phyloP scores from a whole-genome alignment of 2,113 vertebrate genomes.

The Etheostoma cragini region DNA sequence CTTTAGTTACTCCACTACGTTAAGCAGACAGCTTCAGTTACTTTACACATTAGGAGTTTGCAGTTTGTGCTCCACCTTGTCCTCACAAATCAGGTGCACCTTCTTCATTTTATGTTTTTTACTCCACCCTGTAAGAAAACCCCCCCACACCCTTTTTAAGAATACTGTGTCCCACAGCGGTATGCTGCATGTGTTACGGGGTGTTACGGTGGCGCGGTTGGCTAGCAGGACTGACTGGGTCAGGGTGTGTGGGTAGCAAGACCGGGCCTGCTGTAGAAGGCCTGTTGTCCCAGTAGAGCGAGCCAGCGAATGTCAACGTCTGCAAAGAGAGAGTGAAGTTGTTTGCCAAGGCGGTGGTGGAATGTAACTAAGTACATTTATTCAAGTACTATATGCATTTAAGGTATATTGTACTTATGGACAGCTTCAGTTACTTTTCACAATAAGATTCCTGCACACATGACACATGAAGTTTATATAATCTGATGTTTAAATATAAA shows the following conservation, averaged over 20 bases:
- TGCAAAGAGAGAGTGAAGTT: constrained; percentile 23
- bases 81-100: constrained; percentile 38
- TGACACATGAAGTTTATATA: no score
- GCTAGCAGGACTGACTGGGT: constrained; percentile 23
- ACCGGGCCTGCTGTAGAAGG: constrained; percentile 31
- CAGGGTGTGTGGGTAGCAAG: constrained; percentile 63
- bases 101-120: background rate
- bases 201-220: no score
- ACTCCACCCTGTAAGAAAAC: constrained; percentile 62
- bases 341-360: no score
- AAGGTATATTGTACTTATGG: no score
- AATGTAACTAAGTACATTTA: no score
- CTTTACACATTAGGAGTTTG: constrained; percentile 3
- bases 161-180: constrained; percentile 11
- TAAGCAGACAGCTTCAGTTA: no score
- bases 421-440: no score
- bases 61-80: constrained; percentile 43
- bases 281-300: constrained; percentile 46
- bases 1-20: no score
- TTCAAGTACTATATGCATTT: no score
- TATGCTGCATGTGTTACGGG: constrained; percentile 13
- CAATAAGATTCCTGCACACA: no score
- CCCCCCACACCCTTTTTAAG: constrained; percentile 49
- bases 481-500: no score
- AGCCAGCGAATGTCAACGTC: constrained; percentile 4